These are phyloP conservation scores for Drosophila cracens DNA, from an alignment of 2,888 invertebrate genomes.

Conservation along the genomic window DNA sequence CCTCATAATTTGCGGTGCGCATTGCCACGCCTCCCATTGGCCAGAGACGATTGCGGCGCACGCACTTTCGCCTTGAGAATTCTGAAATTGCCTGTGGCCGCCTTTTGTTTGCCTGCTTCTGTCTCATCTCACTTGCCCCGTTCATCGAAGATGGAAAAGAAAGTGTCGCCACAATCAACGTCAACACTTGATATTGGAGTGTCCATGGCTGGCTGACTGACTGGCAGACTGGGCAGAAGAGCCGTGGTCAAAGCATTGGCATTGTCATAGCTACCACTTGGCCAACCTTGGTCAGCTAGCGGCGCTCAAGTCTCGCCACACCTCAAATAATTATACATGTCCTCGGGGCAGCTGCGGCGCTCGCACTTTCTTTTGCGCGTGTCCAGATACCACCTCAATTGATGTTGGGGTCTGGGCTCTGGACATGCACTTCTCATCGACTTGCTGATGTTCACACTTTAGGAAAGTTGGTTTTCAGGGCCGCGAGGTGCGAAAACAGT, in stretches of 20 bases:
- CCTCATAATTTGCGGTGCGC: slow-evolving; percentile 77
- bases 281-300: slow-evolving; percentile 31
- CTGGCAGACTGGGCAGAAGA: slow-evolving; percentile 1
- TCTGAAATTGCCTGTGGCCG: slow-evolving; percentile 66
- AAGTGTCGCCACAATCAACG: slow-evolving; percentile 71
- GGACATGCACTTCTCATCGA: slow-evolving; percentile 6
- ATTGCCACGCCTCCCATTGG: slow-evolving; percentile 56
- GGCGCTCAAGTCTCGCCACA: slow-evolving; percentile 60
- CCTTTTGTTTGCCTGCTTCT: slow-evolving; percentile 23
- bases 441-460: slow-evolving; percentile 77
- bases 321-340: slow-evolving; percentile 69
- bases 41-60: slow-evolving; percentile 34
- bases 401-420: background rate
- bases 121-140: background rate
- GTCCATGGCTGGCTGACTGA: slow-evolving; percentile 1
- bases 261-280: slow-evolving; percentile 58
- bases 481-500: slow-evolving; percentile 74
- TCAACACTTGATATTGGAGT: slow-evolving; percentile 52
- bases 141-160: slow-evolving; percentile 62
- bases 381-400: slow-evolving; percentile 51
- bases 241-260: slow-evolving; percentile 32
- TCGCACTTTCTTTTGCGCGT: slow-evolving; percentile 79
- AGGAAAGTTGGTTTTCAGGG: slow-evolving; percentile 78
- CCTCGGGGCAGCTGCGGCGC: slow-evolving; percentile 59
- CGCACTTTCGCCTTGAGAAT: slow-evolving; percentile 80